These are phyloP conservation scores for Lepidochitona cinerea DNA, from an alignment of 2,888 invertebrate species.

Conservation along the genomic window DNA sequence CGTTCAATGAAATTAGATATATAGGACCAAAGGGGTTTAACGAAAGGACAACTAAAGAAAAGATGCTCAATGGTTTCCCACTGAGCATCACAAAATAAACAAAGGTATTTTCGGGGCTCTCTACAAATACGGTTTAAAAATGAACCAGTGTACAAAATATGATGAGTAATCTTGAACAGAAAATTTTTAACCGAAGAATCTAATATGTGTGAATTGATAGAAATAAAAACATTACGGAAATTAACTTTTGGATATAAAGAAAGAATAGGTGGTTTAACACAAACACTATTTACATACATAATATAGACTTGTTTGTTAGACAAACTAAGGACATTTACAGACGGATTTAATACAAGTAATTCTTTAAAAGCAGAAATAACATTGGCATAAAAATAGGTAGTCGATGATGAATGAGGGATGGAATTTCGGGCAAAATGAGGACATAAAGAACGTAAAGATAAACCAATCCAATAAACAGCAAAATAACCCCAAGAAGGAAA, in stretches of 20 bases:
- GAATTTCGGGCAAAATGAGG: too few species aligned
- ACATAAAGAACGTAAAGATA: too few species aligned
- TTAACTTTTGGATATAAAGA: too few species aligned
- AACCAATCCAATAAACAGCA: background rate
- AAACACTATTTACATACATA: too few species aligned
- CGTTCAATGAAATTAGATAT: too few species aligned
- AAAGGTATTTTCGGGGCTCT: background rate
- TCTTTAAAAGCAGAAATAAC: background rate
- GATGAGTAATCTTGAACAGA: background rate
- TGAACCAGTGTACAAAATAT: background rate
- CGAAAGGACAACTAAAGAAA: background rate
- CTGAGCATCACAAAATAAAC: background rate
- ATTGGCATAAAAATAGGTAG: background rate
- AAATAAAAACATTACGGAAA: background rate
- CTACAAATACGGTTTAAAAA: background rate
- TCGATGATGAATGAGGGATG: background rate
- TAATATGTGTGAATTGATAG: background rate
- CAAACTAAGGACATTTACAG: too few species aligned
- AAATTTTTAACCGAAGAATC: background rate
- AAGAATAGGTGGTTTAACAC: too few species aligned
- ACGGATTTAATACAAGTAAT: too few species aligned
- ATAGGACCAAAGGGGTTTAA: background rate
- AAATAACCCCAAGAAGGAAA: background rate
- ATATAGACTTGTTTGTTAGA: too few species aligned
- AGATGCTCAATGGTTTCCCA: background rate